Base-by-base conservation (phyloP, 2,888 invertebrate species). In the Emmelina monodactyla region DNA sequence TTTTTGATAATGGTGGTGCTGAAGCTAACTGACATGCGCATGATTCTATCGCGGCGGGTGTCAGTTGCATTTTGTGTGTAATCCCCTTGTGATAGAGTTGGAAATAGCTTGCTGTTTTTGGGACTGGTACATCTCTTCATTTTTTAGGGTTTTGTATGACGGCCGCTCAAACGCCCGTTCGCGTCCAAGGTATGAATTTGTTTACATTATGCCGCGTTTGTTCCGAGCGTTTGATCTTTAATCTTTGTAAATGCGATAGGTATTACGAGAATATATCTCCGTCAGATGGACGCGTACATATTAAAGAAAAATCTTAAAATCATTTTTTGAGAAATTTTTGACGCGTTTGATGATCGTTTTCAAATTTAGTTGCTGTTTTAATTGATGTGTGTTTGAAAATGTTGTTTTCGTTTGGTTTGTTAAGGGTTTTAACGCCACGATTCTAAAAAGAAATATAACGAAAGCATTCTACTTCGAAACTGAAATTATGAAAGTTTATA, bases 171-270 rank as follows among this genome's bases (percentile, higher is more conserved):
- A 25, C 34, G 42, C 41, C 43, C 38, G 39, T 47, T 38, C 49
- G 31, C 46, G 42, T 42, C 14, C 43, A 45, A 45, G 49, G 62
- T 62, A 63, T 64, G 71, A 70, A 7, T 69, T 51, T 78, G 76
- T 78, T 78, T 78, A 78, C 75, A 76, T 39, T 54, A 71, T 62
- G 62, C 62, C 67, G 53, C 71, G 76, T 72, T 73, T 72, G 72
- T 71, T 66, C 66, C 41, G 58, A 49, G 43, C 75, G 71, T 78
- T 79, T 79, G 78, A 79, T 79, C 78, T 78, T 75, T 75, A 69
- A 79, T 79, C 78, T 78, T 75, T 76, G 68, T 73, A 73, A 75
- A 76, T 73, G 76, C 72, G 70, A 75, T 72, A 75, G 73, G 75
- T 75, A 75, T 78, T 76, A 71, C 66, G 60, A 69, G 72, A 78